These are phyloP conservation scores for Ancistrus triradiatus DNA, from an alignment of 2,113 vertebrate species.

Conservation along the genomic window DNA sequence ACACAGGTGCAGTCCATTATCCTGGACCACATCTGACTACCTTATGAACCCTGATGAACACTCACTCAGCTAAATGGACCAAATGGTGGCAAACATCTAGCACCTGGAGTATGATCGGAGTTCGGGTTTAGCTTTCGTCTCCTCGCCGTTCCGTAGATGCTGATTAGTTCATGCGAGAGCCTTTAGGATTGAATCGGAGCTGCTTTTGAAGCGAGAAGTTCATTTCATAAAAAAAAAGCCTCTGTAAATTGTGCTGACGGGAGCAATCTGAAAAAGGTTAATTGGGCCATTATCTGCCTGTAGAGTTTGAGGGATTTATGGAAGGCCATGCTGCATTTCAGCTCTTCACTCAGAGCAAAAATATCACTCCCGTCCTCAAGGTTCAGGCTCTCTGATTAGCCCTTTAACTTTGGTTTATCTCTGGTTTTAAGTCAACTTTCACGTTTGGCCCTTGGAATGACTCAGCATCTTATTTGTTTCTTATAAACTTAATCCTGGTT, in stretches of 20 bases:
- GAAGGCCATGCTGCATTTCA: slow-evolving; percentile 56
- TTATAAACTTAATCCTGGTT: too few relatives aligned
- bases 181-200: slow-evolving; percentile 32
- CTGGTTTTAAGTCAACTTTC: too few relatives aligned
- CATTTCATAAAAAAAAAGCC: slow-evolving; percentile 60
- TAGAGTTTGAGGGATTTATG: slow-evolving; percentile 75
- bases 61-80: too few relatives aligned
- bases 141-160: neutral
- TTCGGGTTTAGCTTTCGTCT: neutral
- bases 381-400: slow-evolving; percentile 22
- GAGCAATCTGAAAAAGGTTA: slow-evolving; percentile 76
- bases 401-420: too few relatives aligned
- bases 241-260: slow-evolving; percentile 65
- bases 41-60: too few relatives aligned
- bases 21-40: too few relatives aligned
- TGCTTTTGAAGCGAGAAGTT: slow-evolving; percentile 52
- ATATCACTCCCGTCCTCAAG: slow-evolving; percentile 29
- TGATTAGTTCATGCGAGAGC: slow-evolving; percentile 21
- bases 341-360: slow-evolving; percentile 42
- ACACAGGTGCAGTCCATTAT: too few relatives aligned
- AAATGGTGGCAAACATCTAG: slow-evolving; percentile 41
- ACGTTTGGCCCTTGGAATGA: too few relatives aligned
- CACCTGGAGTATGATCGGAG: slow-evolving; percentile 46
- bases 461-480: too few relatives aligned
- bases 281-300: slow-evolving; percentile 74